Evolutionary conservation across 2,888 invertebrate species (phyloP).

Genomic region (Alsophila aescularia): DNA sequence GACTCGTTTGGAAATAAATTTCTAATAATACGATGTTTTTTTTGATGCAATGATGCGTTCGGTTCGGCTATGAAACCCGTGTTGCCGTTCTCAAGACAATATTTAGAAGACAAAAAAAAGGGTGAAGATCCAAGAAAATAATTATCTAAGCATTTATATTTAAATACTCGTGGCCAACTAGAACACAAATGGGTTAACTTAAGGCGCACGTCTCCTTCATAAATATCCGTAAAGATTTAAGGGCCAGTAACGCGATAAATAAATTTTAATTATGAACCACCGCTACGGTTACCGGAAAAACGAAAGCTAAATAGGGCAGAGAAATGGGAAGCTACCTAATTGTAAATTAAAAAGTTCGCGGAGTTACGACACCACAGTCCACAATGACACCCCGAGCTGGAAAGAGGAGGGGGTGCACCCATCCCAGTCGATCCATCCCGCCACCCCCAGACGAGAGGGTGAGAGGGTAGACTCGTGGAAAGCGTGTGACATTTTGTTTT

Average conservation of each 20-base stretch:
- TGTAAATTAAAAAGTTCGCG: slow-evolving; percentile 85
- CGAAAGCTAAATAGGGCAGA: slow-evolving; percentile 84
- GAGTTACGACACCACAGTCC: slow-evolving; percentile 85
- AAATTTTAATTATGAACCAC: slow-evolving; percentile 80
- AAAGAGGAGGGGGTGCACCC: slow-evolving; percentile 47
- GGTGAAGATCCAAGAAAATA: neutral
- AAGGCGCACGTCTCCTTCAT: slow-evolving; percentile 39
- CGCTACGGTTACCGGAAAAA: slow-evolving; percentile 77
- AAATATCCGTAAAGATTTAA: slow-evolving; percentile 60
- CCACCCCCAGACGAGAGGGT: slow-evolving; percentile 45
- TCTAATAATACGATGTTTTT: no score
- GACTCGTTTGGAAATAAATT: neutral
- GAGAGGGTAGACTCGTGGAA: slow-evolving; percentile 77
- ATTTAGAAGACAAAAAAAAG: neutral
- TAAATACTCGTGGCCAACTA: slow-evolving; percentile 7
- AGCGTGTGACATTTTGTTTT: slow-evolving; percentile 85
- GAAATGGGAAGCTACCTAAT: slow-evolving; percentile 85
- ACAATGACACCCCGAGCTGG: slow-evolving; percentile 78
- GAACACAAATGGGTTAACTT: slow-evolving; percentile 24
- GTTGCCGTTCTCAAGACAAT: no score
- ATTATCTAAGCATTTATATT: neutral
- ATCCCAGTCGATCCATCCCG: slow-evolving; percentile 30
- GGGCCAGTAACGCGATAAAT: slow-evolving; percentile 74
- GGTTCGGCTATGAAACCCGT: no score
- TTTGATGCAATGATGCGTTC: no score